phyloP scores from a whole-genome alignment of 1,140 invertebrate species.

The Hestina assimilis region DNA sequence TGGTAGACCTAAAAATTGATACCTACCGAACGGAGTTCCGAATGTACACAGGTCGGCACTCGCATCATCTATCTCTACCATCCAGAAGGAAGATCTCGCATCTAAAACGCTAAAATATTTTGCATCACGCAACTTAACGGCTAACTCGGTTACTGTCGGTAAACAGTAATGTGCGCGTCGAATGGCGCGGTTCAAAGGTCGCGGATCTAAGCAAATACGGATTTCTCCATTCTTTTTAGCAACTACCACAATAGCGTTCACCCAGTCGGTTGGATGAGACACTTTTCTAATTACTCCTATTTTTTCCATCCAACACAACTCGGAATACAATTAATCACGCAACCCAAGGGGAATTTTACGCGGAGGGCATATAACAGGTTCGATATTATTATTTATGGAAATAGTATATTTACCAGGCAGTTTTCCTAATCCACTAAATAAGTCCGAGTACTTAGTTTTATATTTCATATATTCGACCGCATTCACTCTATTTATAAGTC shows the following conservation, averaged over 20 bases:
- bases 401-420: conserved; percentile 35
- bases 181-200: conserved; percentile 12
- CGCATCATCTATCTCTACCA: conserved; percentile 1
- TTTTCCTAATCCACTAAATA: conserved; percentile 31
- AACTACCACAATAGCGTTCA: conserved; percentile 3
- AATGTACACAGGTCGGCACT: conserved; percentile 14
- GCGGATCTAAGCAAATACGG: conserved; percentile 13
- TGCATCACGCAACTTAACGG: conserved; percentile 3
- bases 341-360: conserved; percentile 30
- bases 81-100: conserved; percentile 16
- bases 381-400: conserved; percentile 21
- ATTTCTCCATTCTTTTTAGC: conserved; percentile 15
- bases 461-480: conserved; percentile 11
- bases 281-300: conserved; percentile 23
- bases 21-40: conserved; percentile 7
- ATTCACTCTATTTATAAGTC: conserved; percentile 22
- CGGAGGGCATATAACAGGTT: conserved; percentile 20
- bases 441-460: conserved; percentile 18
- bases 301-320: conserved; percentile 28
- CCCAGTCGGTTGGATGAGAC: conserved; percentile 8
- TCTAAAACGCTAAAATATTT: conserved; percentile 17
- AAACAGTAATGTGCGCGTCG: conserved; percentile 5
- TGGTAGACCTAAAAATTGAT: conserved; percentile 24
- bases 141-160: conserved; percentile 17
- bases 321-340: conserved; percentile 18